These are phyloP conservation scores for Pavo muticus DNA, from an alignment of 2,113 vertebrate genomes.

Conservation along the genomic window DNA sequence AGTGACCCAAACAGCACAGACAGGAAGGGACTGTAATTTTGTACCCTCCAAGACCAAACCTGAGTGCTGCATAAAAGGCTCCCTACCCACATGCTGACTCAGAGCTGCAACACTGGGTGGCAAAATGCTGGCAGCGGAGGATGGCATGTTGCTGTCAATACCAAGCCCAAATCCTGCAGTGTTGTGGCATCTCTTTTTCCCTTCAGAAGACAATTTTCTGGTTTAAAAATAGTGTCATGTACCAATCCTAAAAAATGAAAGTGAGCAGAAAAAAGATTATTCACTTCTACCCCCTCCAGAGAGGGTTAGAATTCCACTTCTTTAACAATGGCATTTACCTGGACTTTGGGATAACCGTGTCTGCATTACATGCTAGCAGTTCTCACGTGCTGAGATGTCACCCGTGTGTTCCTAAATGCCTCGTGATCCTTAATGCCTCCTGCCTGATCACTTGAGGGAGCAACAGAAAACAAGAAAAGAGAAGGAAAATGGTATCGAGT, in stretches of 20 bases:
- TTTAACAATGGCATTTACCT: neutral
- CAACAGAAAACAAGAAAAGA: neutral
- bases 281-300: neutral
- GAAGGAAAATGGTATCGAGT: neutral
- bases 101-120: neutral
- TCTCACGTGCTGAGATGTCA: neutral
- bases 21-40: constrained; percentile 30
- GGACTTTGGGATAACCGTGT: neutral
- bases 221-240: neutral
- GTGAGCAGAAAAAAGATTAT: neutral
- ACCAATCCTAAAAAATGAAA: neutral
- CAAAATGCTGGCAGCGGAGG: neutral
- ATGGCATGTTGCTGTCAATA: neutral
- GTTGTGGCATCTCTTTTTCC: neutral
- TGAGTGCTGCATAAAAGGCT: neutral
- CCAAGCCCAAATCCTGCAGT: neutral
- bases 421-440: neutral
- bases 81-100: neutral
- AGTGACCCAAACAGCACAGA: neutral
- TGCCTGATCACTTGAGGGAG: neutral
- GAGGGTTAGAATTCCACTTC: neutral
- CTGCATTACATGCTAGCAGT: neutral
- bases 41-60: neutral
- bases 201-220: neutral
- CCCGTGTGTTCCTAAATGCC: neutral